phyloP scores from a whole-genome alignment of 2,113 vertebrate species.

The Corythaeola cristata region DNA sequence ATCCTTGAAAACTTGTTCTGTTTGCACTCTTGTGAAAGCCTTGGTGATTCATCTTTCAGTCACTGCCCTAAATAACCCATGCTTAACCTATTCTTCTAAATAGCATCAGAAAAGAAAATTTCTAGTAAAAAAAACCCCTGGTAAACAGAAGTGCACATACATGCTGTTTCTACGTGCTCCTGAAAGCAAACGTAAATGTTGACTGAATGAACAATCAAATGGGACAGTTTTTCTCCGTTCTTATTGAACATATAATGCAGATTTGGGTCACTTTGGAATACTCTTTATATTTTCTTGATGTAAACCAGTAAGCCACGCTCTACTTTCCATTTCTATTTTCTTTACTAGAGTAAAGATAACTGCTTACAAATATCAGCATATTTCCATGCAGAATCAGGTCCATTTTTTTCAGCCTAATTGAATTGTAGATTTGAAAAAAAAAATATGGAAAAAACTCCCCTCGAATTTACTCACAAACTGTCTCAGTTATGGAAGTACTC shows the following conservation, averaged over 20 bases:
- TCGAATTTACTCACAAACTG: background rate
- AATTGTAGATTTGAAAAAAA: background rate
- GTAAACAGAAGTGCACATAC: background rate
- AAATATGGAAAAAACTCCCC: background rate
- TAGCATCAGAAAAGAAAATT: background rate
- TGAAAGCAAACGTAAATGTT: background rate
- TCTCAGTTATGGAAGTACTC: background rate
- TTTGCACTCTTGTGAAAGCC: background rate
- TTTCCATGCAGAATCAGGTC: background rate
- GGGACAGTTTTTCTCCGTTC: background rate
- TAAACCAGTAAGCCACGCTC: background rate
- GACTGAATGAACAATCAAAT: background rate
- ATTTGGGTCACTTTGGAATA: background rate
- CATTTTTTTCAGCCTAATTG: background rate
- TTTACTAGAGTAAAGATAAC: background rate
- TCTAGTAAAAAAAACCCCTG: background rate
- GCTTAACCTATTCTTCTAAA: background rate
- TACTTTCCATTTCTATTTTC: background rate
- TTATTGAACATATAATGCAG: background rate
- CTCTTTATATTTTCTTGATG: background rate
- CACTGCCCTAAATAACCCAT: background rate
- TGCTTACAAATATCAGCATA: background rate
- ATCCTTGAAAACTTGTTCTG: background rate
- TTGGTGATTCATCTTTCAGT: background rate
- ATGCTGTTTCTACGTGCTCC: background rate